These are phyloP conservation scores for Melipona bicolor DNA, from an alignment of 2,888 invertebrate genomes.

Conservation along the genomic window DNA sequence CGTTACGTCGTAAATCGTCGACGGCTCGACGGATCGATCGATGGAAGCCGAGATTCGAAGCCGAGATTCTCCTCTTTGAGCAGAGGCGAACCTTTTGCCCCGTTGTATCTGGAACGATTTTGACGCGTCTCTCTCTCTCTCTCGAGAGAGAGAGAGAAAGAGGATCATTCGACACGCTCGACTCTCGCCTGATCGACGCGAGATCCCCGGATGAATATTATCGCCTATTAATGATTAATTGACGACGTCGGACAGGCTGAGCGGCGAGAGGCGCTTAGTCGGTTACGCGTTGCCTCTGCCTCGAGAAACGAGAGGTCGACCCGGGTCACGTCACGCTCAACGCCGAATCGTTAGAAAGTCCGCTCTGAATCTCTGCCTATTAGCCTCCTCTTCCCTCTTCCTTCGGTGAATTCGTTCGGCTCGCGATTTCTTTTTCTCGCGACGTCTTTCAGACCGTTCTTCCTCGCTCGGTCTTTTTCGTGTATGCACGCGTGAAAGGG, in stretches of 20 bases:
- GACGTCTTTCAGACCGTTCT: not conserved
- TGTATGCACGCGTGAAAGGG: not conserved
- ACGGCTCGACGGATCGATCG: constrained; percentile 46
- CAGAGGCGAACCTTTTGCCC: not conserved
- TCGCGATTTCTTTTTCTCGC: not conserved
- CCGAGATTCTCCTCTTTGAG: not conserved
- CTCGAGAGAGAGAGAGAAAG: constrained; percentile 12
- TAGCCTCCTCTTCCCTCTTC: constrained; percentile 25
- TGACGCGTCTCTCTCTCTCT: constrained; percentile 35
- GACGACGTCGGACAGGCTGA: constrained; percentile 68
- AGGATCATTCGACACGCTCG: constrained; percentile 50
- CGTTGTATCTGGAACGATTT: constrained; percentile 51
- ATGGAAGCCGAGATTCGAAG: constrained; percentile 37
- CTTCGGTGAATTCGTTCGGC: not conserved
- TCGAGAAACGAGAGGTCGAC: constrained; percentile 73
- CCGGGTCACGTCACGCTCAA: constrained; percentile 77
- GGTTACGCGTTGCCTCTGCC: constrained; percentile 63
- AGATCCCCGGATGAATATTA: constrained; percentile 68
- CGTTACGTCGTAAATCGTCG: constrained; percentile 42
- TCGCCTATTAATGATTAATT: constrained; percentile 80
- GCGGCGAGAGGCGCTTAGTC: constrained; percentile 68
- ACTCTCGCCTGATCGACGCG: constrained; percentile 46
- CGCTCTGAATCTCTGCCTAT: constrained; percentile 48
- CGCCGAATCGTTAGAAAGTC: constrained; percentile 82
- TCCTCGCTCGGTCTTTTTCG: not conserved